phyloP scores from a whole-genome alignment of 2,797 vertebrate genomes.

The Gymnopithys bicolor region DNA sequence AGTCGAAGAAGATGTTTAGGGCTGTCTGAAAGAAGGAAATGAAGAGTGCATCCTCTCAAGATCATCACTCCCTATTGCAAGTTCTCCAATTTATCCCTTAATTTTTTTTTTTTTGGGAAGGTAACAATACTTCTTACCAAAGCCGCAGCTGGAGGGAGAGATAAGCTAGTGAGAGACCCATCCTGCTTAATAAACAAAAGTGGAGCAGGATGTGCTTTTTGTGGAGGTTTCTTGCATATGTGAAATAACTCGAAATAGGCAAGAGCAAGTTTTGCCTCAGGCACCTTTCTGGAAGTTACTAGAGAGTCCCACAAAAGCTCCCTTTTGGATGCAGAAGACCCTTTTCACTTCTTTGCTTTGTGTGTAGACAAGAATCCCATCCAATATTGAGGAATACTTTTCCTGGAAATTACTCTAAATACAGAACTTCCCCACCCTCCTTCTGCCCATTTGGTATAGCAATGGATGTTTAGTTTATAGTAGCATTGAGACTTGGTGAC shows the following conservation, averaged over 20 bases:
- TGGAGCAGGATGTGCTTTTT: not conserved
- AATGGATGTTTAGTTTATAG: constrained; percentile 9
- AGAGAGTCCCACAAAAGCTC: not conserved
- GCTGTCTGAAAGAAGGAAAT: not conserved
- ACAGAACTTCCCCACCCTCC: not conserved
- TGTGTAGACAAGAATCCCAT: not conserved
- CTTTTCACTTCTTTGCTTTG: not conserved
- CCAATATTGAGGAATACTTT: not conserved
- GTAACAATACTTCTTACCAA: not conserved
- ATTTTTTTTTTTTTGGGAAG: not conserved
- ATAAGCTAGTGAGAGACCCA: not conserved
- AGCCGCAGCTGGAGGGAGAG: not conserved
- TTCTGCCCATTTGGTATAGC: not conserved
- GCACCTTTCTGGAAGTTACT: not conserved
- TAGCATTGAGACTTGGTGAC: constrained; percentile 17
- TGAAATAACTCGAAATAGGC: not conserved
- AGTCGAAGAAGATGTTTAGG: not conserved
- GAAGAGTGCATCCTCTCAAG: not conserved
- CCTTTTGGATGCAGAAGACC: not conserved
- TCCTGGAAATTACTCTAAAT: not conserved
- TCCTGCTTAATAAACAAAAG: not conserved
- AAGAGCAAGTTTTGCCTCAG: not conserved
- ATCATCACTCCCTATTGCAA: not conserved
- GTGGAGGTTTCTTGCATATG: not conserved
- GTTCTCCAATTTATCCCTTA: not conserved